Conservation (phyloP, 2,113 vertebrate genomes). For the Corythornis cristatus region DNA sequence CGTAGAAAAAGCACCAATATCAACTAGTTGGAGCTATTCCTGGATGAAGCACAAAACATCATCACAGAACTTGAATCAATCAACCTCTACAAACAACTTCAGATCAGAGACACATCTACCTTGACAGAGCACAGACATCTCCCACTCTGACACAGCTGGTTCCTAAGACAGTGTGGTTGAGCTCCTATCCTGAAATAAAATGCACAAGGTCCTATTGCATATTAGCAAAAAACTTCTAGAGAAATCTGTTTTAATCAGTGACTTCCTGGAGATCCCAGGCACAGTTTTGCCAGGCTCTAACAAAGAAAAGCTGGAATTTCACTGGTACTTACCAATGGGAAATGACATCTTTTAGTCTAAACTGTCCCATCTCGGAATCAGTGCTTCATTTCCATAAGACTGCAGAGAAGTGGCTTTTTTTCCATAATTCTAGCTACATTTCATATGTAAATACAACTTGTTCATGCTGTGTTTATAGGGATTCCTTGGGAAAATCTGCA, state of each 20-base stretch:
- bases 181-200: background rate
- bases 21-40: background rate
- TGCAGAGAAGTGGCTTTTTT: background rate
- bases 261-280: background rate
- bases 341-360: background rate
- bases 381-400: background rate
- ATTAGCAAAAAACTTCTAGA: background rate
- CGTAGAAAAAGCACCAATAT: background rate
- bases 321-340: background rate
- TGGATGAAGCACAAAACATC: background rate
- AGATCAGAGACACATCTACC: background rate
- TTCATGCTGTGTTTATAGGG: background rate
- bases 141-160: background rate
- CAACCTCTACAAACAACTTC: background rate
- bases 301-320: background rate
- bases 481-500: background rate
- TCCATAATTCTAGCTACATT: background rate
- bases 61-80: background rate
- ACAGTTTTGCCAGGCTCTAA: background rate
- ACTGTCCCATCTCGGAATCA: background rate
- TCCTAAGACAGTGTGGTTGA: background rate
- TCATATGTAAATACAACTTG: background rate
- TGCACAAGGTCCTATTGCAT: background rate
- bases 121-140: background rate
- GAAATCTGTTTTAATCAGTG: background rate